Evolutionary conservation across 2,888 invertebrate species (phyloP), one percentile per base, ranked within the genome.

Genomic region (Amphipyra tragopoginis): DNA sequence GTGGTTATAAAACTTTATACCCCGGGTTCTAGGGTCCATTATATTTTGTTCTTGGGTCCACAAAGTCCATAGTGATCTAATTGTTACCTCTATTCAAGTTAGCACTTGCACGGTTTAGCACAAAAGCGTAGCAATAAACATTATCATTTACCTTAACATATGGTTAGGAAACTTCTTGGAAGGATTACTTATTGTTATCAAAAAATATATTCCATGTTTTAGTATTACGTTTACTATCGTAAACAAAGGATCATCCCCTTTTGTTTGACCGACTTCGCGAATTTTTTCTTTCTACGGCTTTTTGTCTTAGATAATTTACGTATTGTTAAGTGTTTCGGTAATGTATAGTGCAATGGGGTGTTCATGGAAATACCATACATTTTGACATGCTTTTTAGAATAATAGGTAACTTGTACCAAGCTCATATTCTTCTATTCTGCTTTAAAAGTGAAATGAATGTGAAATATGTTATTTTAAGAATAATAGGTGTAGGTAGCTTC

Each of bases 201-300:
- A 42, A 54, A 51, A 67, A 77, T 77, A 60, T 64, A 77, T 75
- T 26, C 44, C 15, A 56, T 53, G 14, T 62, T 71, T 66, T 58
- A 53, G 15, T 40, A 43, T 65, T 57, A 49, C 61, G 47, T 59
- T 44, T 7, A 26, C 58, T 40, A 0, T 45, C 15, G 13, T 70
- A 88, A 87, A 90, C 89, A 90, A 90, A 83, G 75, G 85, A 86
- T 90, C 83, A 89, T 74, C 74, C 52, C 5, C 60, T 68, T 62
- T 78, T 73, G 78, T 65, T 65, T 29, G 6, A 9, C 21, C 34
- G 39, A 36, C 40, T 61, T 57, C 6, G 54, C 42, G 7, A 53
- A 42, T 52, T 63, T 21, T 66, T 48, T 6, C 13, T 52, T 34
- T 6, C 2, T 11, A 10, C 21, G n/a, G 21, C 3, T 39, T 49